phyloP scores from a whole-genome alignment of 2,113 vertebrate species.

The Forbesichthys papilliferus region DNA sequence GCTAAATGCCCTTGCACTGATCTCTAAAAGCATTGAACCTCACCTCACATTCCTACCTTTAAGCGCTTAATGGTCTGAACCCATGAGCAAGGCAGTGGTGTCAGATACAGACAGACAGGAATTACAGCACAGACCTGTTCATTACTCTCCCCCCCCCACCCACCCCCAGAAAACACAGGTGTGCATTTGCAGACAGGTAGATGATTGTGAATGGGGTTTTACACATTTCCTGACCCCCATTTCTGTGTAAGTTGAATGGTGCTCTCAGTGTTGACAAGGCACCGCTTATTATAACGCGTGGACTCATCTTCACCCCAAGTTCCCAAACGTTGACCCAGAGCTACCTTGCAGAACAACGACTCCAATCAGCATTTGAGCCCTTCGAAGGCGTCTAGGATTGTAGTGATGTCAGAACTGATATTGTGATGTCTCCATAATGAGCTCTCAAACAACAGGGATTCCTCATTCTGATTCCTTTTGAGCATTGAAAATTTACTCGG shows the following conservation, averaged over 20 bases:
- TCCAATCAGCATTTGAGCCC: conserved; percentile 21
- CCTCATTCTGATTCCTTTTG: background rate
- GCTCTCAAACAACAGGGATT: conserved; percentile 27
- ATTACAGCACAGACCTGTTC: too few species aligned
- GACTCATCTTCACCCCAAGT: conserved; percentile 15
- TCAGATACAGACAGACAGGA: background rate
- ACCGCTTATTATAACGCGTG: conserved; percentile 25
- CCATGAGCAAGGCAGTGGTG: background rate
- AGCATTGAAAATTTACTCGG: conserved; percentile 18
- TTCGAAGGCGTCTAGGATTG: conserved; percentile 17
- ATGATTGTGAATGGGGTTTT: background rate
- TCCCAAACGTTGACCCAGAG: conserved; percentile 2
- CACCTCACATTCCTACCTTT: background rate
- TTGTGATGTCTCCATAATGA: conserved; percentile 14
- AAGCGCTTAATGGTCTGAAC: background rate
- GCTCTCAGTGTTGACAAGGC: conserved; percentile 9
- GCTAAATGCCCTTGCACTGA: background rate
- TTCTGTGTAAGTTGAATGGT: background rate
- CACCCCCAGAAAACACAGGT: background rate
- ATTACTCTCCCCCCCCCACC: background rate
- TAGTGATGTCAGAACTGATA: conserved; percentile 29
- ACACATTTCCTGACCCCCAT: background rate
- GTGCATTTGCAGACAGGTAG: conserved; percentile 4
- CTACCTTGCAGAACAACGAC: background rate
- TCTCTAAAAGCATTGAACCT: background rate